phyloP scores from a whole-genome alignment of 2,888 invertebrate genomes.

The Pristionchus japonicus region DNA sequence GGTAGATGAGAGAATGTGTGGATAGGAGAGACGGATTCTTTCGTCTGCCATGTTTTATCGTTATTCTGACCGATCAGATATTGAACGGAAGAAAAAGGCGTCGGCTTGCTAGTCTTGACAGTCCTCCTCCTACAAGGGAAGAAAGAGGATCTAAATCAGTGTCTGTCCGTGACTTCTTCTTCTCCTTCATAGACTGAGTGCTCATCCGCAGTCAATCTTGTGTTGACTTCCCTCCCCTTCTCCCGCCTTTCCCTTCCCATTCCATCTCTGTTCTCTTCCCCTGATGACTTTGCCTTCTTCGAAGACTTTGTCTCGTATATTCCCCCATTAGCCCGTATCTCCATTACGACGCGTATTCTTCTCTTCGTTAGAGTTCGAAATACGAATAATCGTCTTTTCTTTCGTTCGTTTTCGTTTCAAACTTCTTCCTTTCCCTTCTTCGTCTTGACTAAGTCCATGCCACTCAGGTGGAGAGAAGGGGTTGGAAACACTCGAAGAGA shows the following conservation, averaged over 20 bases:
- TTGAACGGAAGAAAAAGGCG: too few relatives aligned
- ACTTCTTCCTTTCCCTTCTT: neutral
- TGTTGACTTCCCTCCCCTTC: constrained; percentile 19
- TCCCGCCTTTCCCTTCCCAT: neutral
- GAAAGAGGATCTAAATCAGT: neutral
- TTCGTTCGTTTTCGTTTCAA: too few relatives aligned
- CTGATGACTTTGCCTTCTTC: neutral
- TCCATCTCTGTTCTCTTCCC: neutral
- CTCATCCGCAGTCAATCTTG: neutral
- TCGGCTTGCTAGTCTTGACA: too few relatives aligned
- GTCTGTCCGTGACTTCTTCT: too few relatives aligned
- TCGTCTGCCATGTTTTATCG: too few relatives aligned
- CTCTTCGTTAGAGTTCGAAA: too few relatives aligned
- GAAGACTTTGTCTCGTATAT: neutral
- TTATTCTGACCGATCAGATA: too few relatives aligned
- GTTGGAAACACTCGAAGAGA: neutral
- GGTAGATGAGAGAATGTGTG: too few relatives aligned
- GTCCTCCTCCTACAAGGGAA: neutral
- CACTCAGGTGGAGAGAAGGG: constrained; percentile 12
- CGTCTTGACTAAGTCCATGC: neutral
- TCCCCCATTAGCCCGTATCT: neutral
- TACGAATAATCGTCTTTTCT: too few relatives aligned
- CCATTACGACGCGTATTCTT: neutral
- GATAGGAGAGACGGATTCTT: too few relatives aligned
- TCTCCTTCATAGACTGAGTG: neutral